Conservation (phyloP, 2,113 vertebrate species). For the Copsychus sechellarum region DNA sequence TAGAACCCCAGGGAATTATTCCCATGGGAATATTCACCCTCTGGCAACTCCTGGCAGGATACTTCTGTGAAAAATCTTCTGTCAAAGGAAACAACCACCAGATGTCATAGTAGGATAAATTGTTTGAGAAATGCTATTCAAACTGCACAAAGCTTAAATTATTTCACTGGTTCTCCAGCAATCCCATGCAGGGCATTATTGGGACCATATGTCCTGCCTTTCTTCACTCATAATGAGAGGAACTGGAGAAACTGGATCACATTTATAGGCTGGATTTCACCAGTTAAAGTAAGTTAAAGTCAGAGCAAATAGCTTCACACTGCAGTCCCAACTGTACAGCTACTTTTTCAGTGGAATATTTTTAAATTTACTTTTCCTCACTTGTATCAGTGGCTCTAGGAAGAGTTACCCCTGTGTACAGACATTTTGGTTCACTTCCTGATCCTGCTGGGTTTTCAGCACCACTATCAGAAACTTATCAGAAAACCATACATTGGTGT, state of each 20-base stretch:
- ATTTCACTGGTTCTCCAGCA: background rate
- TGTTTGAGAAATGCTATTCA: background rate
- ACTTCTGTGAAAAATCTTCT: background rate
- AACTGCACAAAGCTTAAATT: background rate
- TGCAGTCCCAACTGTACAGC: background rate
- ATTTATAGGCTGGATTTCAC: background rate
- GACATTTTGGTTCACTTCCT: background rate
- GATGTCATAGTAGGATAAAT: slow-evolving; percentile 67
- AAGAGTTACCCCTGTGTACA: background rate
- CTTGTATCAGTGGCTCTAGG: background rate
- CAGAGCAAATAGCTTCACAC: background rate
- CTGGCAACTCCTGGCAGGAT: background rate
- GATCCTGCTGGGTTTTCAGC: background rate
- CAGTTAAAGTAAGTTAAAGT: background rate
- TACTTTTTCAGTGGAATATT: background rate
- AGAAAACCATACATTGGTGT: background rate
- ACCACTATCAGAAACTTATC: background rate
- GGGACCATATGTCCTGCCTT: background rate
- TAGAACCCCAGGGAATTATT: background rate
- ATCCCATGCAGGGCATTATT: background rate
- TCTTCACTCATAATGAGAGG: background rate
- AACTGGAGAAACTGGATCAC: background rate
- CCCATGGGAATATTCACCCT: background rate
- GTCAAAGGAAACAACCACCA: slow-evolving; percentile 53
- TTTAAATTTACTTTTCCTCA: background rate